A percentile compares a stretch with the other conserved stretches of the same genome.
phyloP scores from a whole-genome alignment of 2,888 invertebrate species.

The Cantharis lateralis region DNA sequence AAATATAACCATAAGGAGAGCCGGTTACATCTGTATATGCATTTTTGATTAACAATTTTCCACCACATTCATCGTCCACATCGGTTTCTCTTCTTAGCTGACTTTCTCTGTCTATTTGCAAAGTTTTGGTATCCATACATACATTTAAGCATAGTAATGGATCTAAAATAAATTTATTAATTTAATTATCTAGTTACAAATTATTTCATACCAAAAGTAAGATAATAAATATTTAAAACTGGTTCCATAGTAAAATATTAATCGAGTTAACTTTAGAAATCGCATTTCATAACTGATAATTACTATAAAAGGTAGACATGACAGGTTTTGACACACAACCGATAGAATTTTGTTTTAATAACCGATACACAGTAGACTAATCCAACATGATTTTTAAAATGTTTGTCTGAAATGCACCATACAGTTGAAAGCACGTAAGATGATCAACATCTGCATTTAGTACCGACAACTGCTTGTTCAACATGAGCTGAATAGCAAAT shows the following conservation, averaged over 20 bases:
- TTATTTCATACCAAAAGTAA: neutral
- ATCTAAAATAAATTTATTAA: neutral
- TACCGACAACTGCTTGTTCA: too few species aligned
- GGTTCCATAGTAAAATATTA: neutral
- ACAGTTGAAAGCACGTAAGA: too few species aligned
- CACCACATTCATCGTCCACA: neutral
- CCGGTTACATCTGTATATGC: neutral
- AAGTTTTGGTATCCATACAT: neutral
- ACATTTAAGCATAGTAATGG: neutral
- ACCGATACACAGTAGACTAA: neutral
- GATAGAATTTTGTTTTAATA: neutral
- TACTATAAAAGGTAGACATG: neutral
- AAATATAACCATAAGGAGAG: neutral
- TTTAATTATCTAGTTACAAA: neutral
- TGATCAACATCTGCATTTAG: too few species aligned
- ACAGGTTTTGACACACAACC: neutral
- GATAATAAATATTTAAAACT: neutral
- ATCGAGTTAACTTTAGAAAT: neutral
- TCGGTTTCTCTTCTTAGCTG: neutral
- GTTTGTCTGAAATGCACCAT: neutral
- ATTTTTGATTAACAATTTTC: neutral
- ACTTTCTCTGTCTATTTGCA: neutral
- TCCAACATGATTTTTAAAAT: neutral
- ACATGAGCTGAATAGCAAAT: too few species aligned
- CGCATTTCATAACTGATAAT: neutral